Evolutionary conservation across 2,797 vertebrate genomes (phyloP).

Genomic region (Odontamblyopus lacepedii): DNA sequence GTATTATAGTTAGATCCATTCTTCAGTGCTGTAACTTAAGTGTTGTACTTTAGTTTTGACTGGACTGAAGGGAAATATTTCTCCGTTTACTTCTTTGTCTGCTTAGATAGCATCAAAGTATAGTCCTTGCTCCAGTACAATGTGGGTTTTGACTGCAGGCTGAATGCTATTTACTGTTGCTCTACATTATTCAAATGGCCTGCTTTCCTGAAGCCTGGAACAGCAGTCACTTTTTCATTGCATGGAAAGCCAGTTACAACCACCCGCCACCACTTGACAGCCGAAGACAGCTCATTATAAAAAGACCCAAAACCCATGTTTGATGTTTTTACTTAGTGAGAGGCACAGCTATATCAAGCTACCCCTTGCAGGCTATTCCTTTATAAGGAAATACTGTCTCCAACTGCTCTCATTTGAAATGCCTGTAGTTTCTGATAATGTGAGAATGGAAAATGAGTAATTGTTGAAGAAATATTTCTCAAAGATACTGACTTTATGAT

Average conservation of each 20-base stretch:
- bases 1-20: conserved; percentile 37
- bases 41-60: conserved; percentile 39
- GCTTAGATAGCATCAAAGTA: conserved; percentile 58
- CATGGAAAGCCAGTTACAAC: conserved; percentile 74
- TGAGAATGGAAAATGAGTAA: conserved; percentile 68
- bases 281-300: conserved; percentile 81
- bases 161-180: conserved; percentile 70
- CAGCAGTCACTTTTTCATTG: conserved; percentile 71
- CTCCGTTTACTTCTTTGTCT: conserved; percentile 30
- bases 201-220: conserved; percentile 63
- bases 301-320: conserved; percentile 77
- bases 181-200: conserved; percentile 73
- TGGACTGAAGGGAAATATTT: conserved; percentile 37
- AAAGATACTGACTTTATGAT: conserved; percentile 21
- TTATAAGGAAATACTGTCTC: conserved; percentile 76
- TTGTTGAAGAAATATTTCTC: conserved; percentile 59
- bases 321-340: conserved; percentile 80
- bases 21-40: conserved; percentile 33
- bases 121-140: conserved; percentile 58
- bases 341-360: conserved; percentile 77
- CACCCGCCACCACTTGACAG: conserved; percentile 78
- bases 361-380: conserved; percentile 75
- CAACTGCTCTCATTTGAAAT: conserved; percentile 73
- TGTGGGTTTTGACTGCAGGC: conserved; percentile 64
- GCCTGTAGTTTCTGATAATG: conserved; percentile 67